Base-by-base conservation (phyloP, 2,888 invertebrate species). In the Meta bourneti region DNA sequence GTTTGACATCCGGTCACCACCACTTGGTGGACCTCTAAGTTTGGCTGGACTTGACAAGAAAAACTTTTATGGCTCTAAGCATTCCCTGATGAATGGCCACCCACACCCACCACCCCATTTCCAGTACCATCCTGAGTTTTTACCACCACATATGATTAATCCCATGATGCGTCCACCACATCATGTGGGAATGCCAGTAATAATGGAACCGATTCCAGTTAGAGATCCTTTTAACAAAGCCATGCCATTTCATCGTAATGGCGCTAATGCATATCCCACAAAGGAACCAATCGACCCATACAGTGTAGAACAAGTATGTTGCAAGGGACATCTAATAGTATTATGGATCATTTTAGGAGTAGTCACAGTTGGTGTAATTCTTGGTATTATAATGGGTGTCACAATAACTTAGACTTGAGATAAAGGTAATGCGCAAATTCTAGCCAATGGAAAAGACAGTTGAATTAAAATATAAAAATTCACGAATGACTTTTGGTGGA, bases 271-370 rank as follows among this genome's bases (percentile, higher is more conserved):
- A 48, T 93, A 87, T 80, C 87, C 84, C 8, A 84, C 88, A 49
- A 93, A 93, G 77, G 88, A 91, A n/a, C 86, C 84, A 8, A 70
- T 87, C 1, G 93, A 91, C 80, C 92, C 92, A 8, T 92, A 92
- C 52, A 87, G 90, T 52, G 93, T 91, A 16, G 93, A 93, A 54
- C 88, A 90, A 92, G 92, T 93, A 52, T 93, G 93, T 48, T 94
- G 94, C 83, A 93, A 93, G 79, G 94, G 94, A 9, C 94, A 94
- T 83, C 93, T 94, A 19, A 93, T 94, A 69, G 94, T 94, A 8
- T 92, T 94, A 8, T 94, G 94, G 94, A 93, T 94, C 20, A 94
- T 94, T 72, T 83, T 94, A 51, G 93, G 93, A 52, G 94, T 94
- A 49, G 94, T 94, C 81, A 93, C 93, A 7, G 93, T 94, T 48